Conservation (phyloP, 2,797 vertebrate genomes). For the Vespertilio murinus region DNA sequence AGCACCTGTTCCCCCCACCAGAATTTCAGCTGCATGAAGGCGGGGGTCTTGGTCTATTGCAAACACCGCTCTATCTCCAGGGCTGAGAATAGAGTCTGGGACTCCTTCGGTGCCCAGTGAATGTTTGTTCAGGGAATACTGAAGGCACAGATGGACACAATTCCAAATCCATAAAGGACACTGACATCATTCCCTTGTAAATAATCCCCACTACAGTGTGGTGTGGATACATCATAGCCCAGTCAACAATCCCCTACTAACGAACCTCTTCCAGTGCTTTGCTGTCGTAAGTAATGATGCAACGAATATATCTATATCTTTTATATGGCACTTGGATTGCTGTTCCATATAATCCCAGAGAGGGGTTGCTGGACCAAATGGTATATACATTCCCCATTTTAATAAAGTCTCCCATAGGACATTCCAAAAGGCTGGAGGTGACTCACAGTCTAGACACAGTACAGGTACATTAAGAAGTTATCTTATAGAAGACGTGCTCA, state of each 20-base stretch:
- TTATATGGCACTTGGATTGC: background rate
- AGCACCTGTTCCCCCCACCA: background rate
- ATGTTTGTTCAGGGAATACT: background rate
- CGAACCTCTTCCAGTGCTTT: background rate
- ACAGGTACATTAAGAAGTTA: background rate
- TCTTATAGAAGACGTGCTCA: background rate
- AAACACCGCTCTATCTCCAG: background rate
- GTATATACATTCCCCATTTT: background rate
- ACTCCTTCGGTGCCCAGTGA: background rate
- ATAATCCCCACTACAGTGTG: background rate
- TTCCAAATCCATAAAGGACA: background rate
- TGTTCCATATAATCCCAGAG: background rate
- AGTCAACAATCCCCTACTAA: background rate
- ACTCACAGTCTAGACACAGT: background rate
- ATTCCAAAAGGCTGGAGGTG: background rate
- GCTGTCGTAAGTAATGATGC: background rate
- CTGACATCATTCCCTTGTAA: background rate
- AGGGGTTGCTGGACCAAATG: background rate
- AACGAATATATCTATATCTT: background rate
- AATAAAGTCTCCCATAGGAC: background rate
- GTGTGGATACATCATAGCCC: no score
- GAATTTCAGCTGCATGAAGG: background rate
- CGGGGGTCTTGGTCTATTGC: background rate
- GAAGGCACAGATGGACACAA: background rate
- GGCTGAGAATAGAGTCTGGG: background rate